phyloP scores from a whole-genome alignment of 2,888 invertebrate genomes.

The Stramonita haemastoma region DNA sequence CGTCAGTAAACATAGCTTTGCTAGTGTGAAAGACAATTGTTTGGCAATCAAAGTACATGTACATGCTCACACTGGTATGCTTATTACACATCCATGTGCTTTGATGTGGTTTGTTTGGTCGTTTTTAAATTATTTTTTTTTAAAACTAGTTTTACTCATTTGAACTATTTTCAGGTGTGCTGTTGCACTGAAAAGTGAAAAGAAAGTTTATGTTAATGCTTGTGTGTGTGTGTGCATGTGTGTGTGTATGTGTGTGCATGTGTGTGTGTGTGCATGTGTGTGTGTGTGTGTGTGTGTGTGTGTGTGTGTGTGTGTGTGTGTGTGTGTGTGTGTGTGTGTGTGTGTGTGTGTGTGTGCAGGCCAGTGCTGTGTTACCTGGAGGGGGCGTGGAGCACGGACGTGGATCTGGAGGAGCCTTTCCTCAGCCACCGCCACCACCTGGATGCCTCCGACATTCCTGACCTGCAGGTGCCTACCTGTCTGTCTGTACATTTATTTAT shows the following conservation, averaged over 20 bases:
- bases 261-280: background rate
- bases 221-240: background rate
- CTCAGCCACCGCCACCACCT: constrained; percentile 66
- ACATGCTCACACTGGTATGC: no score
- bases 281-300: background rate
- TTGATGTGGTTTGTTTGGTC: background rate
- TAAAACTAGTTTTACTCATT: background rate
- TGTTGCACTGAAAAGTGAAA: no score
- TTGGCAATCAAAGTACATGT: no score
- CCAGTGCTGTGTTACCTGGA: constrained; percentile 70
- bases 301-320: background rate
- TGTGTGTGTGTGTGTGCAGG: constrained; percentile 51
- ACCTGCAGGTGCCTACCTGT: constrained; percentile 47
- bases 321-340: background rate
- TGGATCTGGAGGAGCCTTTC: constrained; percentile 63
- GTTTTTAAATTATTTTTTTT: background rate
- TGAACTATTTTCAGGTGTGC: background rate
- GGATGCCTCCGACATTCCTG: constrained; percentile 63
- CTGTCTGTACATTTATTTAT: no score
- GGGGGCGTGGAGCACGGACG: constrained; percentile 67
- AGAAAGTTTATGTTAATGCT: background rate
- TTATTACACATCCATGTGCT: no score
- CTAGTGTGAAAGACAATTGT: no score
- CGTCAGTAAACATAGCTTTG: no score
- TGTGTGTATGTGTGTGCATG: background rate